Base-by-base conservation (phyloP, 2,113 vertebrate genomes). In the Salvelinus fontinalis region DNA sequence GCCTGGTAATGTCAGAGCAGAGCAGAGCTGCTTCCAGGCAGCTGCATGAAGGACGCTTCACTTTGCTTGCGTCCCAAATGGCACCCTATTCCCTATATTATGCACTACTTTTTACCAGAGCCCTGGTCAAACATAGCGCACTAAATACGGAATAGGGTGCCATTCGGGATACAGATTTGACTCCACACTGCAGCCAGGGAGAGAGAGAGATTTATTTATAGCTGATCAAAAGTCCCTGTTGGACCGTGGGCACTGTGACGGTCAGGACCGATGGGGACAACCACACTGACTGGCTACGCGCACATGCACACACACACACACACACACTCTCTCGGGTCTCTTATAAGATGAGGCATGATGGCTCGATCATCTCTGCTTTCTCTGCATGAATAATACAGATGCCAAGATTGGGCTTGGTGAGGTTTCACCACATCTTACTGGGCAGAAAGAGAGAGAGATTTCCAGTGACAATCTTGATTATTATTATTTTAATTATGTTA, bases 251-350 rank as follows among this genome's bases (percentile, higher is more conserved):
- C 66, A 29, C 66, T 31, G 66, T 44, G 54, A 70, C 71, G 74
- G 79, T 81, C 75, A 81, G 62, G 34, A 72, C 79, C 72, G 79
- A 80, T 67, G 78, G 59, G 39, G 7, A 31, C 73, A 80, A 81
- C 69, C 57, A 71, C 79, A 77, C 51, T 54, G 51, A 54, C 51
- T 54, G 49, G 71, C 39, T 66, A 70, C 51, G 27, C 39, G 7
- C 34, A 0, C 34, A 6, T 5, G 5, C 31, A 34, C 5, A 39
- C 8, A 39, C 39, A 51, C 49, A 49, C 48, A 49, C 8, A 49
- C 48, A 13, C 11, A 13, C 48, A 13, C 48, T 13, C 48, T 49
- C 13, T 49, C 13, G 14, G 49, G 14, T 51, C 49, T 51, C 49
- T 11, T 16, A 14, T 51, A 51, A 51, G 14, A 51, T 51, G 14